These are phyloP conservation scores for Alligator sinensis DNA, from an alignment of 2,113 vertebrate genomes.

Conservation along the genomic window DNA sequence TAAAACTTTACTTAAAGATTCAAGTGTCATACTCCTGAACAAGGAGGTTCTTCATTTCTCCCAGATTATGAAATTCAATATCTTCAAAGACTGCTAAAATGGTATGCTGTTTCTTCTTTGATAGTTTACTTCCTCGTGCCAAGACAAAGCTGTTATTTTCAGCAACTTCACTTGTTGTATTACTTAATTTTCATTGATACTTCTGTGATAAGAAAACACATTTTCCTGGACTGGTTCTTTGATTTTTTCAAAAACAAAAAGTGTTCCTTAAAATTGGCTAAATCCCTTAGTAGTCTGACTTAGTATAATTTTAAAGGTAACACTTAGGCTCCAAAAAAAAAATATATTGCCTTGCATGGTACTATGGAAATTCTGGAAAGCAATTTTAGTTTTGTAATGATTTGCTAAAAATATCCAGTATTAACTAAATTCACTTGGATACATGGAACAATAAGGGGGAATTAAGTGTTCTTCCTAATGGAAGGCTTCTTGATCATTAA, in stretches of 20 bases:
- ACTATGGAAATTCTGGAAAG: not conserved
- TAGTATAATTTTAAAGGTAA: not conserved
- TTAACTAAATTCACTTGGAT: not conserved
- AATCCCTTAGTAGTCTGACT: not conserved
- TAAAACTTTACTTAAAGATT: not conserved
- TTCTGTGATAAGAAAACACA: not conserved
- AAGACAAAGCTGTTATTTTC: not conserved
- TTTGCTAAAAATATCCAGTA: not conserved
- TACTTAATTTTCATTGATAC: not conserved
- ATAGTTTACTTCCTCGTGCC: not conserved
- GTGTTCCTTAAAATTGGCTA: not conserved
- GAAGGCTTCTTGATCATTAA: not conserved
- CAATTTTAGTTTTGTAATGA: not conserved
- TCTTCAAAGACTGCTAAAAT: not conserved
- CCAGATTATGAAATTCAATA: not conserved
- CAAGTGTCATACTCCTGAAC: not conserved
- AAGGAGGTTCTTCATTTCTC: not conserved
- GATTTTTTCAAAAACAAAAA: not conserved
- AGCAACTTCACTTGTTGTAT: not conserved
- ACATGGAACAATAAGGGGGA: not conserved
- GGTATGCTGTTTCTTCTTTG: not conserved
- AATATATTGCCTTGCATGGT: not conserved
- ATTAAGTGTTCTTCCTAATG: not conserved
- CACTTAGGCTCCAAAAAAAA: not conserved
- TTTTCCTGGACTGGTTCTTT: not conserved